phyloP scores from a whole-genome alignment of 2,888 invertebrate species.

The Margaritifera margaritifera region DNA sequence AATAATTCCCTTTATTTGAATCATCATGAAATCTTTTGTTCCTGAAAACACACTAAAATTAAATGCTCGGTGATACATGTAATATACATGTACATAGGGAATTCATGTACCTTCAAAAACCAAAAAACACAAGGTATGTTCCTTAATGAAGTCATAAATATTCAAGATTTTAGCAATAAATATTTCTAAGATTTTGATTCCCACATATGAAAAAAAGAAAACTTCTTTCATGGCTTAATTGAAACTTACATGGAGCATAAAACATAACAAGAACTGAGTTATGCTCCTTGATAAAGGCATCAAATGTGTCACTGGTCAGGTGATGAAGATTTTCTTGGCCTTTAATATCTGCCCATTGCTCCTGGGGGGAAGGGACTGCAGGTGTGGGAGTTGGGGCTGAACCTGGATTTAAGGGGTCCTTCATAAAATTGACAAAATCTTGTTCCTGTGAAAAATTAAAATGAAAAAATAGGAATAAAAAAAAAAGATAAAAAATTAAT shows the following conservation, averaged over 20 bases:
- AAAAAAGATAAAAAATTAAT: too few relatives aligned
- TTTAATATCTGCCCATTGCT: conserved; percentile 74
- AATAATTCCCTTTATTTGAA: too few relatives aligned
- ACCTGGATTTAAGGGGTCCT: conserved; percentile 67
- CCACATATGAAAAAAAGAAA: conserved; percentile 8
- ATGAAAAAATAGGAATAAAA: too few relatives aligned
- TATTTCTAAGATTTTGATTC: too few relatives aligned
- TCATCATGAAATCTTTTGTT: too few relatives aligned
- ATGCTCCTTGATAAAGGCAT: conserved; percentile 76
- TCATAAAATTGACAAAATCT: conserved; percentile 81
- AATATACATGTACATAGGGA: too few relatives aligned
- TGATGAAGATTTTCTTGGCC: conserved; percentile 81
- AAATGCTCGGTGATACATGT: too few relatives aligned
- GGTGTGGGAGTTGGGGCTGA: conserved; percentile 62
- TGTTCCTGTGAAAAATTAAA: conserved; percentile 75
- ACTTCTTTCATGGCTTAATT: not conserved
- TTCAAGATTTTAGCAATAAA: too few relatives aligned
- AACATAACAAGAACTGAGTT: conserved; percentile 73
- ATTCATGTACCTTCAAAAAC: too few relatives aligned
- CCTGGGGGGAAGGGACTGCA: conserved; percentile 63
- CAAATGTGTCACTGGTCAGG: conserved; percentile 78
- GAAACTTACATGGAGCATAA: conserved; percentile 73
- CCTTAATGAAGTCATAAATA: too few relatives aligned
- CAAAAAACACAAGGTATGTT: too few relatives aligned
- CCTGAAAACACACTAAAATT: too few relatives aligned